Evolutionary conservation across 2,113 vertebrate species (phyloP).

Genomic region (Oophaga pumilio): DNA sequence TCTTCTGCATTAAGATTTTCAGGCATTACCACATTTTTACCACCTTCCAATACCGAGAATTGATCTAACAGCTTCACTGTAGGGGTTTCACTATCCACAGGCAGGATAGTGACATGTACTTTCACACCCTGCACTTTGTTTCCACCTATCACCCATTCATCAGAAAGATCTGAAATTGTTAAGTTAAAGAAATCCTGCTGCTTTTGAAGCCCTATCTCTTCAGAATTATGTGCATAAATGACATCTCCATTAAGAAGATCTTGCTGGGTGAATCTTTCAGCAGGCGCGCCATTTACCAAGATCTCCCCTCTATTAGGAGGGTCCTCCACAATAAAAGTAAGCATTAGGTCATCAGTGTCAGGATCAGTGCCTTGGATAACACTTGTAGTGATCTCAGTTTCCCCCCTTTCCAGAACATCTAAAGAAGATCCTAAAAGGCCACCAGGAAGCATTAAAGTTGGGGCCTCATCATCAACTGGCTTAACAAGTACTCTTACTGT

Average conservation of each 20-base stretch:
- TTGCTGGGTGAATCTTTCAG: conserved; percentile 67
- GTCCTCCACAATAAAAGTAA: conserved; percentile 68
- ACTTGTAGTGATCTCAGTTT: conserved; percentile 63
- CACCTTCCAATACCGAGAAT: conserved; percentile 77
- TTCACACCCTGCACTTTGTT: conserved; percentile 62
- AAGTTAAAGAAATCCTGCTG: conserved; percentile 67
- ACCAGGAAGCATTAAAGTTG: conserved; percentile 59
- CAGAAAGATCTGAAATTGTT: conserved; percentile 63
- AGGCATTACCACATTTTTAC: conserved; percentile 75
- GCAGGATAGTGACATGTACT: conserved; percentile 67
- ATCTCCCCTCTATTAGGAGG: conserved; percentile 65
- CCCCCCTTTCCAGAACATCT: conserved; percentile 67
- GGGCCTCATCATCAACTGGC: conserved; percentile 60
- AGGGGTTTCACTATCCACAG: conserved; percentile 72
- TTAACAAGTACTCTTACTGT: conserved; percentile 63
- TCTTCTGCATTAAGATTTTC: conserved; percentile 65
- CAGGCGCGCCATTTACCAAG: conserved; percentile 61
- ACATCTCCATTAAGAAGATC: conserved; percentile 66
- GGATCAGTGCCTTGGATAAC: conserved; percentile 63
- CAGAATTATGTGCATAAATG: conserved; percentile 65
- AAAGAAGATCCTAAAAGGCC: conserved; percentile 60
- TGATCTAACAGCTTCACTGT: conserved; percentile 70
- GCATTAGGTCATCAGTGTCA: conserved; percentile 59
- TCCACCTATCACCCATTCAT: conserved; percentile 61
- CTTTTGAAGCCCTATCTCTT: conserved; percentile 68